Percentiles rank a stretch among this genome's conserved stretches.
Evolutionary conservation across 2,888 invertebrate genomes (phyloP).

Genomic region (Caenorhabditis drosophilae): DNA sequence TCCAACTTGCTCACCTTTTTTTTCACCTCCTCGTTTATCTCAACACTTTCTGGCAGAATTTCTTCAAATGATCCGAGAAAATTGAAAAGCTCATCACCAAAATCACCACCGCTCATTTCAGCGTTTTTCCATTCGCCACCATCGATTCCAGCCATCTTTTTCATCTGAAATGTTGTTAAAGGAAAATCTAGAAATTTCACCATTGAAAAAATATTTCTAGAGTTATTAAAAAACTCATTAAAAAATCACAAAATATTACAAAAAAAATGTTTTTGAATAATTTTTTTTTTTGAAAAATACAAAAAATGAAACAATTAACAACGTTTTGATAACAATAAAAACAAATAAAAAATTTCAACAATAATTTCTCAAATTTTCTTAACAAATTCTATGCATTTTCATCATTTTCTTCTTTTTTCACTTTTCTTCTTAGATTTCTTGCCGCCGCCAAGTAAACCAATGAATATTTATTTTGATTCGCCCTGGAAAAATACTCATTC

Average conservation of each 20-base stretch:
- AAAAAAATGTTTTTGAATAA: background rate
- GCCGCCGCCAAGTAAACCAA: conserved; percentile 14
- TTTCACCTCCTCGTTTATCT: too few species aligned
- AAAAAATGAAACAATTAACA: too few species aligned
- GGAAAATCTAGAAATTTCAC: too few species aligned
- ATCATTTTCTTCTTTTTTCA: conserved; percentile 11
- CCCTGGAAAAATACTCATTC: too few species aligned
- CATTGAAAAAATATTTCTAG: background rate
- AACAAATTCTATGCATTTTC: conserved; percentile 7
- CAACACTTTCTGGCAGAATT: conserved; percentile 29
- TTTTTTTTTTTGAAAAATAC: background rate
- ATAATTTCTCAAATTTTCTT: conserved; percentile 6
- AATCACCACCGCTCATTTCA: conserved; percentile 34
- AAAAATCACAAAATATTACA: background rate
- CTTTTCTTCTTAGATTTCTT: conserved; percentile 8
- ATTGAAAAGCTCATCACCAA: conserved; percentile 39
- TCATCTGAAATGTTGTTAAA: too few species aligned
- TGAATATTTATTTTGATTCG: conserved; percentile 52
- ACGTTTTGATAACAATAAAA: too few species aligned
- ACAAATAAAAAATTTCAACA: conserved; percentile 9
- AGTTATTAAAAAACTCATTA: background rate
- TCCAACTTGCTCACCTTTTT: too few species aligned
- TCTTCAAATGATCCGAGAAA: conserved; percentile 52
- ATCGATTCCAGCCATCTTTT: too few species aligned
- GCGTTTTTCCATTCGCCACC: conserved; percentile 30